Evolutionary conservation across 2,113 vertebrate species (phyloP).

Genomic region (Strix uralensis): DNA sequence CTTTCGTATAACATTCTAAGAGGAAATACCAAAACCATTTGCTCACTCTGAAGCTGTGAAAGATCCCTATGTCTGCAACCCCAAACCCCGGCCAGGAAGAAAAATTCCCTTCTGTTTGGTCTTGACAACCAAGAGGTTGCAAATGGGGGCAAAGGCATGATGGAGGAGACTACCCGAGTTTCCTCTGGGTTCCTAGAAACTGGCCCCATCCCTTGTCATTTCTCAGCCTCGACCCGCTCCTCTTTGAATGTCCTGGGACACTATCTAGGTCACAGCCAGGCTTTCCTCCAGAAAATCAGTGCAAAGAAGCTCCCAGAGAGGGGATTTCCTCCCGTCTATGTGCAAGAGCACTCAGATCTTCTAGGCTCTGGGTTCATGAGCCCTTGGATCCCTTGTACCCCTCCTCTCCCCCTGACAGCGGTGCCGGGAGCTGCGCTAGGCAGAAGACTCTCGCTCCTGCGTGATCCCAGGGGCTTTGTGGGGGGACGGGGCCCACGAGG

Average conservation of each 20-base stretch:
- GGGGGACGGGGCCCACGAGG: background rate
- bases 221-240: background rate
- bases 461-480: rapidly evolving
- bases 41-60: background rate
- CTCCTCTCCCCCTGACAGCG: rapidly evolving
- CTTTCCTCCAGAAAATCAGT: background rate
- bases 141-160: background rate
- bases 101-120: background rate
- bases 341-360: background rate
- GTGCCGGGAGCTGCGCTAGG: background rate
- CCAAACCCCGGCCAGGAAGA: background rate
- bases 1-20: background rate
- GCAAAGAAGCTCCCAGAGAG: background rate
- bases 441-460: background rate
- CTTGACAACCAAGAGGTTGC: background rate
- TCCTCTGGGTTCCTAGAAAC: background rate
- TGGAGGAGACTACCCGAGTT: background rate
- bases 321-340: background rate
- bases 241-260: background rate
- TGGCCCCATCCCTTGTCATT: background rate
- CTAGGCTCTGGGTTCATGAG: background rate
- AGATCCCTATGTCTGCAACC: background rate
- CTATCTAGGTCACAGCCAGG: background rate
- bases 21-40: constrained; percentile 53
- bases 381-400: background rate